Percentiles rank a stretch among this genome's conserved stretches.
Conservation (phyloP, 2,888 invertebrate genomes). For the Caradrina kadenii region DNA sequence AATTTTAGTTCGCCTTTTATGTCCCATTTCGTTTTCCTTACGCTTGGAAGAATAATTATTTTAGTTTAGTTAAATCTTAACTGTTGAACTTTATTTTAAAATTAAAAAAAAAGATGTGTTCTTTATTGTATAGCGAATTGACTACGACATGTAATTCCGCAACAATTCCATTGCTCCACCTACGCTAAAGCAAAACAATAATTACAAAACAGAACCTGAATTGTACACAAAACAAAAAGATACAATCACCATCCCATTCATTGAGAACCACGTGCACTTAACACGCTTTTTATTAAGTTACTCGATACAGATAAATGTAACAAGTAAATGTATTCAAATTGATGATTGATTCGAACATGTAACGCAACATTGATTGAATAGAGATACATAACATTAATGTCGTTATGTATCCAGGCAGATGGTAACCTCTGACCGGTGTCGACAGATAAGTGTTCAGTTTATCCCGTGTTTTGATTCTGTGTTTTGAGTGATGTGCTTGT, state of each 20-base stretch:
- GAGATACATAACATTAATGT: slow-evolving; percentile 89
- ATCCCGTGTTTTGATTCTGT: slow-evolving; percentile 62
- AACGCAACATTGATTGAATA: slow-evolving; percentile 86
- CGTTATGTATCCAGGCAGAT: slow-evolving; percentile 77
- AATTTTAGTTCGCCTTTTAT: slow-evolving; percentile 29
- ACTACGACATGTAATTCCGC: slow-evolving; percentile 1
- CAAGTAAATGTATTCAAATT: slow-evolving; percentile 87
- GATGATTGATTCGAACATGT: slow-evolving; percentile 89
- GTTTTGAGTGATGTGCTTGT: slow-evolving; percentile 63
- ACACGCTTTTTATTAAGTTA: slow-evolving; percentile 74
- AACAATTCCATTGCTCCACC: slow-evolving; percentile 21
- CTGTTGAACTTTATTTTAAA: background rate
- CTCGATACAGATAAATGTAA: slow-evolving; percentile 68
- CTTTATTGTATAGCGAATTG: too few species aligned
- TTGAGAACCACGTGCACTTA: slow-evolving; percentile 69
- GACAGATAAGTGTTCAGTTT: slow-evolving; percentile 76
- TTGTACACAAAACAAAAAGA: slow-evolving; percentile 54
- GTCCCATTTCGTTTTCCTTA: slow-evolving; percentile 2
- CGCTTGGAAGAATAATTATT: background rate
- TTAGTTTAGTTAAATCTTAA: background rate
- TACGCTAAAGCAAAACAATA: slow-evolving; percentile 18
- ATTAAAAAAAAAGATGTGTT: too few species aligned
- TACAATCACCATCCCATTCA: slow-evolving; percentile 75
- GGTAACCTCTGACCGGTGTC: slow-evolving; percentile 83
- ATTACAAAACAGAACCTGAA: slow-evolving; percentile 41